Evolutionary conservation across 2,113 vertebrate species (phyloP).

Genomic region (Saguinus midas): DNA sequence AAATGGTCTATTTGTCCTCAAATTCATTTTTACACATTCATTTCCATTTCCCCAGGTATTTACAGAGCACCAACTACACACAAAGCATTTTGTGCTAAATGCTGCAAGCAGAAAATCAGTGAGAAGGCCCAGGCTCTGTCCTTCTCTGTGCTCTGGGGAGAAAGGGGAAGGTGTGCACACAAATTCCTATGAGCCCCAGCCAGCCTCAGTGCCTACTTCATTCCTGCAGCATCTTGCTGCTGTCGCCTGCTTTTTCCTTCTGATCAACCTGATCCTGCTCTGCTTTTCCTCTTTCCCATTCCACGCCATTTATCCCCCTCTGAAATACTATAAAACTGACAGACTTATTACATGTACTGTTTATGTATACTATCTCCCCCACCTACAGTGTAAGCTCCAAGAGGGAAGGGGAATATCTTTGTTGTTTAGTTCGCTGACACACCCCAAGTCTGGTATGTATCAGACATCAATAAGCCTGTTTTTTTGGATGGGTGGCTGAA

Average conservation of each 20-base stretch:
- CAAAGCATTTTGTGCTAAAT: not conserved
- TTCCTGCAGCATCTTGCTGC: too few relatives aligned
- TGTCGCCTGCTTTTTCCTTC: not conserved
- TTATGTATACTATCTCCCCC: not conserved
- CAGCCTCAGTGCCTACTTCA: not conserved
- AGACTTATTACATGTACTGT: not conserved
- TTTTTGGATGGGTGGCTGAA: not conserved
- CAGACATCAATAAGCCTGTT: not conserved
- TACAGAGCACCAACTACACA: not conserved
- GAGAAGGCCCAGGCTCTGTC: not conserved
- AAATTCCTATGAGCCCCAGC: not conserved
- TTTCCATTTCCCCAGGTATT: not conserved
- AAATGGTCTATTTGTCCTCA: constrained; percentile 3
- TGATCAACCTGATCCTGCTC: not conserved
- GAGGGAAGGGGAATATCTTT: not conserved
- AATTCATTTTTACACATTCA: not conserved
- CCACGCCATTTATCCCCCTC: not conserved
- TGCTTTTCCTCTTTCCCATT: not conserved
- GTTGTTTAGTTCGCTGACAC: not conserved
- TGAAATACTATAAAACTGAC: not conserved
- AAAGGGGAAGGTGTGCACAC: not conserved
- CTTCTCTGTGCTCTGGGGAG: not conserved
- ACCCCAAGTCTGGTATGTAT: not conserved
- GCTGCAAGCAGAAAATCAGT: not conserved
- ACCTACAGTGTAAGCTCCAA: not conserved